Base-by-base conservation (phyloP, 2,888 invertebrate genomes). In the Beris morrisii region DNA sequence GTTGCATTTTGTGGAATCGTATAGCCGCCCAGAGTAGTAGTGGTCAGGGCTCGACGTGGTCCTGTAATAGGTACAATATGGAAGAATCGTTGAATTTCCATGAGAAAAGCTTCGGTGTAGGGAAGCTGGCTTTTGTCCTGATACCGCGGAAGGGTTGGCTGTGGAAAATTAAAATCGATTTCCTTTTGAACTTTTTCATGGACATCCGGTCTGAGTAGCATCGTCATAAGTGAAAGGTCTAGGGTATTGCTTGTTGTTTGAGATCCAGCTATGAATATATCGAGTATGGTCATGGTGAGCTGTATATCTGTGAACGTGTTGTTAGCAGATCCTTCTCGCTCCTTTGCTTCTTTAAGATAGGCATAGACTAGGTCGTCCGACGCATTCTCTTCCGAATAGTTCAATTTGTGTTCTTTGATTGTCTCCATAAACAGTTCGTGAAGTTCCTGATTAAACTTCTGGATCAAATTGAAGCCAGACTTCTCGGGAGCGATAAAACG, bases 211-310 rank as follows among this genome's bases (percentile, higher is more conserved):
- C 85, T 79, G 31, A 84, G 73, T 15, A 85, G 79, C 82, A 88
- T 84, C 71, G 84, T 82, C 73, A 88, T 79, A 56, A 89, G 79
- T 0, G 84, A 82, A 73, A 88, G 84, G 71, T 87, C 86, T 13
- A 89, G 75, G 0, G 87, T 86, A 45, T 81, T 83, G 67, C 86
- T 84, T 0, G 88, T 88, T 0, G 88, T 88, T 71, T 84, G 83
- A 0, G 85, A 82, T 3, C 89, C 89, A 5, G 87, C 89, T 72
- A 89, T 84, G 71, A 89, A 87, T 54, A 89, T 81, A 75, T 90
- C 90, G 65, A 88, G 74, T 71, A 88, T 84, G 4, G 87, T 82
- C 83, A 88, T 84, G 4, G 86, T 78, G 59, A 89, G 75, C 73
- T 89, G 88, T 5, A 86, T 84, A 66, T 87, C 88, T 84, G 78